phyloP scores from a whole-genome alignment of 2,888 invertebrate genomes.

The Drosophila demipolita region DNA sequence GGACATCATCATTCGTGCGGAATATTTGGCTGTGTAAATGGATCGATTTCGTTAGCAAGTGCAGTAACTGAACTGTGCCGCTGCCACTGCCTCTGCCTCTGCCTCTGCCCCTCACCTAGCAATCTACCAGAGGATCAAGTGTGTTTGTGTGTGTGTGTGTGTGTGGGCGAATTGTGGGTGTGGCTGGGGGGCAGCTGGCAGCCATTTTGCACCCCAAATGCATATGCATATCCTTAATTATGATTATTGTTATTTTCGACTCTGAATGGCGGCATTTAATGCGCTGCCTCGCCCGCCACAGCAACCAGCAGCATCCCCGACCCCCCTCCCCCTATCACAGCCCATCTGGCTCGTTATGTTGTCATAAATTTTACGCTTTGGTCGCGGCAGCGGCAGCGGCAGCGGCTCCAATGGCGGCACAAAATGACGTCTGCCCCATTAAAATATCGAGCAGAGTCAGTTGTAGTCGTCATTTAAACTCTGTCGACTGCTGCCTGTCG shows the following conservation, averaged over 20 bases:
- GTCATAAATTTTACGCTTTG: slow-evolving; percentile 79
- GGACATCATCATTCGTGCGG: slow-evolving; percentile 78
- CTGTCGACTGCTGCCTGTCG: slow-evolving; percentile 17
- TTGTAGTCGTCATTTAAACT: slow-evolving; percentile 48
- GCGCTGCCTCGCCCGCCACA: slow-evolving; percentile 32
- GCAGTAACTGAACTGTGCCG: slow-evolving; percentile 6
- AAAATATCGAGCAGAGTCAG: slow-evolving; percentile 70
- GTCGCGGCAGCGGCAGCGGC: slow-evolving; percentile 39
- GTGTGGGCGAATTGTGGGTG: slow-evolving; percentile 16
- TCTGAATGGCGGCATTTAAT: slow-evolving; percentile 82
- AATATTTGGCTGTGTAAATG: slow-evolving; percentile 67
- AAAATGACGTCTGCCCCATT: slow-evolving; percentile 80
- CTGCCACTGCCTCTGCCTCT: no score
- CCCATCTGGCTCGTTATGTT: slow-evolving; percentile 74
- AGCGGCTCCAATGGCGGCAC: slow-evolving; percentile 59
- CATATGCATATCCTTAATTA: slow-evolving; percentile 83
- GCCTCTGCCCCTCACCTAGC: no score
- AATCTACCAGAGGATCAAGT: slow-evolving; percentile 44
- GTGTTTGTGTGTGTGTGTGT: slow-evolving; percentile 13
- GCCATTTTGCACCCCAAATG: slow-evolving; percentile 54
- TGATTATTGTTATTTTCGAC: slow-evolving; percentile 83
- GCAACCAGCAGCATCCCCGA: slow-evolving; percentile 1
- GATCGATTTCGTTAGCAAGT: slow-evolving; percentile 65
- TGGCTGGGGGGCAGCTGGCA: neutral
- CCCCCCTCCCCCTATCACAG: neutral